Conservation (phyloP, 2,113 vertebrate genomes). For the Toxostoma redivivum region DNA sequence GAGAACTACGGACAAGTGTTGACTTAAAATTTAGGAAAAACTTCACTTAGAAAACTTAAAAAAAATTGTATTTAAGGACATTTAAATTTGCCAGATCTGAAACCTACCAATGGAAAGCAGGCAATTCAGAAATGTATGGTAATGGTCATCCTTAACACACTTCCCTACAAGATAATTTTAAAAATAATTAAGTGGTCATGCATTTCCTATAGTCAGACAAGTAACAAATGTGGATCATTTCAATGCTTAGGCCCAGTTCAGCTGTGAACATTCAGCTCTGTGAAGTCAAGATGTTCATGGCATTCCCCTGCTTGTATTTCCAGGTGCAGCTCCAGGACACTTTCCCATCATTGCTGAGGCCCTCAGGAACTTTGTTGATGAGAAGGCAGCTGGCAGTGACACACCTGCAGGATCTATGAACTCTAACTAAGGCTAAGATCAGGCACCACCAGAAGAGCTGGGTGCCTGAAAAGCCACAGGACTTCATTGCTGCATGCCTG, state of each 20-base stretch:
- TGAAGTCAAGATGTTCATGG: neutral
- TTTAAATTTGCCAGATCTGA: neutral
- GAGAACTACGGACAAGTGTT: neutral
- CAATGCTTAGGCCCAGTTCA: neutral
- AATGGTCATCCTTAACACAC: neutral
- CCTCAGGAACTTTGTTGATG: neutral
- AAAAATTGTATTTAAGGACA: neutral
- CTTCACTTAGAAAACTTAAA: neutral
- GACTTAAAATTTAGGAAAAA: neutral
- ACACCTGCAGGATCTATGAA: neutral
- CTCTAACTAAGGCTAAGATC: neutral
- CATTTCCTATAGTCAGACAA: neutral
- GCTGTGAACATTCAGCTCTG: neutral
- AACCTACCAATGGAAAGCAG: neutral
- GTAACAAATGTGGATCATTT: neutral
- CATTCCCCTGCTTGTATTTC: neutral
- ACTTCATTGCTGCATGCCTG: conserved; percentile 23
- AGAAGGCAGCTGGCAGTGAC: neutral
- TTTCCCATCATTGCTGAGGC: neutral
- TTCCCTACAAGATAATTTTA: neutral
- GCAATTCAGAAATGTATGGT: neutral
- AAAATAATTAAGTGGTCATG: neutral
- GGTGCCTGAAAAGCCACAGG: neutral
- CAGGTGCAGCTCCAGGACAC: neutral
- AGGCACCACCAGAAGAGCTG: neutral